phyloP scores from a whole-genome alignment of 2,888 invertebrate species.

The Meiosimyza platycephala region DNA sequence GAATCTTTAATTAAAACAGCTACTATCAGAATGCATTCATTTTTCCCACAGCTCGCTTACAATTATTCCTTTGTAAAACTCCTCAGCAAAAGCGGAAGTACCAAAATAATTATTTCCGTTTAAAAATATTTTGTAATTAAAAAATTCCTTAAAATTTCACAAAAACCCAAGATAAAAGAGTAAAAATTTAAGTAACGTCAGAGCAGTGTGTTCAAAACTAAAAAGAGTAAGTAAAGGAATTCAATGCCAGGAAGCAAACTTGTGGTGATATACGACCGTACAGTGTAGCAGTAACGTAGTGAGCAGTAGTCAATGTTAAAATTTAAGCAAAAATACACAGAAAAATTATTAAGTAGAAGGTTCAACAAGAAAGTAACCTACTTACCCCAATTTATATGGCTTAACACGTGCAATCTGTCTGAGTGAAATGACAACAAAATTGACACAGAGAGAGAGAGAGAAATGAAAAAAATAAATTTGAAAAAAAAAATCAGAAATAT shows the following conservation, averaged over 20 bases:
- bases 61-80: too few species aligned
- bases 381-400: constrained; percentile 1
- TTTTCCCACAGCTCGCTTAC: too few species aligned
- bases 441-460: background rate
- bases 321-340: background rate
- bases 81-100: constrained; percentile 10
- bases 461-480: constrained; percentile 18
- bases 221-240: background rate
- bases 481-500: background rate
- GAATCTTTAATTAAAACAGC: too few species aligned
- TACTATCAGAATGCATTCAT: too few species aligned
- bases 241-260: background rate
- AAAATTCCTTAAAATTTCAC: constrained; percentile 53
- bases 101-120: constrained; percentile 59
- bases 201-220: background rate
- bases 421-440: background rate
- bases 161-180: constrained; percentile 14
- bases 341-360: background rate
- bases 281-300: background rate
- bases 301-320: background rate
- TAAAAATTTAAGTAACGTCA: background rate
- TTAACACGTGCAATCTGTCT: background rate
- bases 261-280: too few species aligned
- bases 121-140: constrained; percentile 61
- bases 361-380: background rate